Evolutionary conservation across 2,113 vertebrate genomes (phyloP).

Genomic region (Pterophyllum scalare): DNA sequence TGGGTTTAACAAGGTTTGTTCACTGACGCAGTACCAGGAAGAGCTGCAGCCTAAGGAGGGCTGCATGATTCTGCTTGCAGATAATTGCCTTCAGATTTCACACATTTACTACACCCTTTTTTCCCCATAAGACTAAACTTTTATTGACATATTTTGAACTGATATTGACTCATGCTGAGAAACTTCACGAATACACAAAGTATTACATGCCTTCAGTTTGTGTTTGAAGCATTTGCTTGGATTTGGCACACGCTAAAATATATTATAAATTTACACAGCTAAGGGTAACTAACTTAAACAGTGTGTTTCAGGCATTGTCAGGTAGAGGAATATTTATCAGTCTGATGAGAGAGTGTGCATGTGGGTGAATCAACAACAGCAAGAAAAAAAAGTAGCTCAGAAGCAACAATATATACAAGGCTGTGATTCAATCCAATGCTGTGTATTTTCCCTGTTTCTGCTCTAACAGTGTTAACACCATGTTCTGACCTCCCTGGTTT

Average conservation of each 20-base stretch:
- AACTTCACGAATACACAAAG: neutral
- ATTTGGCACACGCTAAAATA: neutral
- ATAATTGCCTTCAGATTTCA: neutral
- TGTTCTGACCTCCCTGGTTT: conserved; percentile 22
- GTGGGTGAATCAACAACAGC: conserved; percentile 22
- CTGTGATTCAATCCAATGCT: neutral
- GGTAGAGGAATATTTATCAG: neutral
- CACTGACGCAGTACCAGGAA: neutral
- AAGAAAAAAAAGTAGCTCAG: neutral
- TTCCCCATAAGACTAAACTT: neutral
- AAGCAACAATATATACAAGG: conserved; percentile 12
- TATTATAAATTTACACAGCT: neutral
- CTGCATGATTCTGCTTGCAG: neutral
- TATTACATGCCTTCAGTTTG: neutral
- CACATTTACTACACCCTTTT: neutral
- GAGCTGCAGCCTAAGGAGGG: neutral
- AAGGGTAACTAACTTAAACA: neutral
- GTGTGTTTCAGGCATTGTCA: neutral
- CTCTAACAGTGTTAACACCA: conserved; percentile 22
- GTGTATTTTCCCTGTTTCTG: conserved; percentile 17
- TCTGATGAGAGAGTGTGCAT: neutral
- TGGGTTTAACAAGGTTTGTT: neutral
- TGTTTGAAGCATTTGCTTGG: neutral
- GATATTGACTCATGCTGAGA: neutral
- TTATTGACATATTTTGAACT: neutral